Evolutionary conservation across 2,113 vertebrate species (phyloP).

Genomic region (Marmota flaviventris): DNA sequence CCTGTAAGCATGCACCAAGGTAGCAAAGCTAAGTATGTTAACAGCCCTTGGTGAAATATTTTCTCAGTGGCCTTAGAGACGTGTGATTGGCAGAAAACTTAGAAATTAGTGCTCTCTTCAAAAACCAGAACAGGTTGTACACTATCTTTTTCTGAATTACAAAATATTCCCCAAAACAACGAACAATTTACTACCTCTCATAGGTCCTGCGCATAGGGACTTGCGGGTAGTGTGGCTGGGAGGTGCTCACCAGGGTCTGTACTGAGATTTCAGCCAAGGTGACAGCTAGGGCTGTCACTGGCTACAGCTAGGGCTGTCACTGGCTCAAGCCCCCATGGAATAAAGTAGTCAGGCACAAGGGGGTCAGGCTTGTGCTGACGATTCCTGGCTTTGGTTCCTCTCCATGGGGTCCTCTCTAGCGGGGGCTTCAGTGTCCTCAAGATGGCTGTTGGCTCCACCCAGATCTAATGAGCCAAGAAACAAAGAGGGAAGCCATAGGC

Average conservation of each 20-base stretch:
- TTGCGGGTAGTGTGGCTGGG: neutral
- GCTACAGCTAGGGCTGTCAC: neutral
- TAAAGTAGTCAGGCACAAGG: neutral
- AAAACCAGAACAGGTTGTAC: neutral
- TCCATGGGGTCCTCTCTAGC: neutral
- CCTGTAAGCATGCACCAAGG: too few species aligned
- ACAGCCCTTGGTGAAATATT: neutral
- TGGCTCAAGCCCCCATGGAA: neutral
- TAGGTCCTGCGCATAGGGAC: neutral
- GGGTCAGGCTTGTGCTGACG: rapidly evolving
- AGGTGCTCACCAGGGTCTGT: neutral
- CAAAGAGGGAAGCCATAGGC: neutral
- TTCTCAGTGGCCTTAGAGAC: neutral
- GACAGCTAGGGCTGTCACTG: neutral
- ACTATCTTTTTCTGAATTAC: neutral
- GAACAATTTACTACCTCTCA: neutral
- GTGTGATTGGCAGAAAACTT: neutral
- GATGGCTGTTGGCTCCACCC: neutral
- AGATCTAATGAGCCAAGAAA: neutral
- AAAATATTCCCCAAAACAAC: neutral
- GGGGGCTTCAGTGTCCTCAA: neutral
- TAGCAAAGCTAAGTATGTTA: neutral
- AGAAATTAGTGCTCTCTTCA: neutral
- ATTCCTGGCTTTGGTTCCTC: neutral
- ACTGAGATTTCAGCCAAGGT: neutral